Evolutionary conservation across 92 coral and sea anemone genomes (phyloP).

Genomic region (Porites rus): DNA sequence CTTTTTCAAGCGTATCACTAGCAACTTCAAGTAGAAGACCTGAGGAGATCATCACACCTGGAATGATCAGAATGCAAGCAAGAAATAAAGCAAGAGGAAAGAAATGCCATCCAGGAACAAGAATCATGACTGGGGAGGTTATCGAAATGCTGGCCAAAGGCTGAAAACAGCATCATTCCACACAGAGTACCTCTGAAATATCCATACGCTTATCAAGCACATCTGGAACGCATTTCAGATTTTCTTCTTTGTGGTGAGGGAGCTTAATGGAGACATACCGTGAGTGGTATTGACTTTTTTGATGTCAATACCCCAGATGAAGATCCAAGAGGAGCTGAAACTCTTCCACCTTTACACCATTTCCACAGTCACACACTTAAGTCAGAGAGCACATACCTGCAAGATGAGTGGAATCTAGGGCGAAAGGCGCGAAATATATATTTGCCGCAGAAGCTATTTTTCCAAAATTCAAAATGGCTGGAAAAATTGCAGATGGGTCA

Average conservation of each 20-base stretch:
- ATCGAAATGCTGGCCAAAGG: slow-evolving; percentile 23
- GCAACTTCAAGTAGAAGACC: slow-evolving; percentile 50
- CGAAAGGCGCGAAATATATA: slow-evolving; percentile 19
- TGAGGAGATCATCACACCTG: slow-evolving; percentile 14
- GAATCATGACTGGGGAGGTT: slow-evolving; percentile 34
- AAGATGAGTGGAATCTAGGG: slow-evolving; percentile 28
- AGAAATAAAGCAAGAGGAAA: slow-evolving; percentile 28
- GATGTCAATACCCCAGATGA: slow-evolving; percentile 33
- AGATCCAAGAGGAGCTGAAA: not conserved
- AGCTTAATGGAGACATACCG: slow-evolving; percentile 68
- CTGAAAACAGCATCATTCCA: slow-evolving; percentile 42
- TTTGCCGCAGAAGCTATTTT: slow-evolving; percentile 3
- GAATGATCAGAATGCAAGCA: slow-evolving; percentile 26
- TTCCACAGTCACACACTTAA: slow-evolving; percentile 30
- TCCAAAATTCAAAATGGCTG: slow-evolving; percentile 10
- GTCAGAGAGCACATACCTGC: slow-evolving; percentile 43
- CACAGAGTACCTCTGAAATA: slow-evolving; percentile 23
- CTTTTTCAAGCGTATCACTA: slow-evolving; percentile 20
- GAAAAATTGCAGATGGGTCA: slow-evolving; percentile 3
- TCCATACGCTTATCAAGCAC: slow-evolving; percentile 38
- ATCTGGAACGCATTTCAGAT: slow-evolving; percentile 44
- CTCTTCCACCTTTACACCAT: slow-evolving; percentile 47
- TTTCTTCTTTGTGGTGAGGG: slow-evolving; percentile 62
- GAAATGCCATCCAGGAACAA: slow-evolving; percentile 36
- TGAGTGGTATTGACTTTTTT: slow-evolving; percentile 46